A percentile compares a stretch with the other conserved stretches of the same genome.
Conservation (phyloP, 2,113 vertebrate species). For the Chrysemys picta region DNA sequence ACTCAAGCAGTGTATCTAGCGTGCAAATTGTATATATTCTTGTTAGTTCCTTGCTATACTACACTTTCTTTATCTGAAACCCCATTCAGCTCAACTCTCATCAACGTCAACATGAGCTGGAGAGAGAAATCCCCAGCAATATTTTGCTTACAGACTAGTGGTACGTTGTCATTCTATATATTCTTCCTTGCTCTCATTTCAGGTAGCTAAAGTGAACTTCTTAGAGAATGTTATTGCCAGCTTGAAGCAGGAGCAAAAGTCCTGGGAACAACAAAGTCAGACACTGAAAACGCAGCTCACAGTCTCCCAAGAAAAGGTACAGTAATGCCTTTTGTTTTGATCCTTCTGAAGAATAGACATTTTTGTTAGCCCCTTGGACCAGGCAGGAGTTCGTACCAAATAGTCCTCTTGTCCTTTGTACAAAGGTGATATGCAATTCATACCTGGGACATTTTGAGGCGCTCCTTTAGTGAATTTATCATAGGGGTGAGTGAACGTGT, state of each 20-base stretch:
- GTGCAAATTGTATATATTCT: not conserved
- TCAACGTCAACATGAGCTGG: not conserved
- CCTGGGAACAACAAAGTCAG: conserved; percentile 81
- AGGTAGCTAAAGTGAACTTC: conserved; percentile 81
- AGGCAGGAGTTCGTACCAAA: not conserved
- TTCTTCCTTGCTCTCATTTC: conserved; percentile 14
- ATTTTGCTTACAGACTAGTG: not conserved
- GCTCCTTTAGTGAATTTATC: not conserved
- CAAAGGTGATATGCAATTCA: not conserved
- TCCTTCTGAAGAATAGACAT: not conserved
- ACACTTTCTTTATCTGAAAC: not conserved
- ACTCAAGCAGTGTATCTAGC: not conserved
- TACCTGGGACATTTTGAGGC: not conserved
- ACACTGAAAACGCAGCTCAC: conserved; percentile 80
- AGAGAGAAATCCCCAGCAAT: not conserved
- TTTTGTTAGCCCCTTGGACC: not conserved
- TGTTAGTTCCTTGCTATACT: not conserved
- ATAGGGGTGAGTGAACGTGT: not conserved
- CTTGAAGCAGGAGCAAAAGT: conserved; percentile 82
- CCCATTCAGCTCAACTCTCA: not conserved
- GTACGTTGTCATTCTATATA: not conserved
- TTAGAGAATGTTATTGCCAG: conserved; percentile 81
- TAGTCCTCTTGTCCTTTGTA: not conserved
- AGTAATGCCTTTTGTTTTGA: fast-evolving
- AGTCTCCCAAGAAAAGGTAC: conserved; percentile 85